Percentiles rank a stretch among this genome's conserved stretches.
Conservation (phyloP, 2,888 invertebrate genomes). For the Hofmannophila pseudospretella region DNA sequence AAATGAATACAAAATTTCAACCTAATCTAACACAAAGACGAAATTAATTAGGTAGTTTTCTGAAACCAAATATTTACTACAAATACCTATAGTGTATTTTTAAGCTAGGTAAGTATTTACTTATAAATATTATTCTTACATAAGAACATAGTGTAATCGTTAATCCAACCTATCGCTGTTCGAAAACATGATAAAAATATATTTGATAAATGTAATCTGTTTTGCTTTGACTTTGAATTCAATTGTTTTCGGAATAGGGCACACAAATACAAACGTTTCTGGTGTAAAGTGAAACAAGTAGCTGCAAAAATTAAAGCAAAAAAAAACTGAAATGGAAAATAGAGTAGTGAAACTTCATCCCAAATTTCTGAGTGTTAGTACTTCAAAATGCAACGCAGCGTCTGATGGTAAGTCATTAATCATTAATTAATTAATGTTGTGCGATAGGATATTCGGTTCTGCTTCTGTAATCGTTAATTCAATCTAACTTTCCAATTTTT, state of each 20-base stretch:
- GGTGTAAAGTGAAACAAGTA: conserved; percentile 18
- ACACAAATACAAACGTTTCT: conserved; percentile 31
- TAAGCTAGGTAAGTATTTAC: background rate
- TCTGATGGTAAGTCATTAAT: conserved; percentile 47
- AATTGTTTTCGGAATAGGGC: conserved; percentile 40
- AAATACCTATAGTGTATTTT: background rate
- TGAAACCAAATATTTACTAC: too few species aligned
- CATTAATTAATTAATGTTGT: too few species aligned
- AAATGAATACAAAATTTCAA: too few species aligned
- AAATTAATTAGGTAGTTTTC: too few species aligned
- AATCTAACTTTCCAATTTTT: too few species aligned
- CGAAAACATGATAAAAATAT: conserved; percentile 40
- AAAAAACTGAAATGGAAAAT: conserved; percentile 38
- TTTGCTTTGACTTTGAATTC: conserved; percentile 32
- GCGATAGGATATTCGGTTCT: too few species aligned
- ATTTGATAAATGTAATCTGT: conserved; percentile 50
- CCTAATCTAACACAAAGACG: too few species aligned
- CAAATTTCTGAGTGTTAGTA: conserved; percentile 28
- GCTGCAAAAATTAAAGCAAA: conserved; percentile 17
- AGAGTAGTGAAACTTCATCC: conserved; percentile 39
- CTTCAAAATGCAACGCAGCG: conserved; percentile 35
- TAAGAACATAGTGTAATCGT: background rate
- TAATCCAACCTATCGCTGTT: conserved; percentile 3
- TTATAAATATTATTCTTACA: background rate
- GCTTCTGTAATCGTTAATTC: too few species aligned